phyloP scores from a whole-genome alignment of 1,140 invertebrate genomes.

The Drosophila takahashii region DNA sequence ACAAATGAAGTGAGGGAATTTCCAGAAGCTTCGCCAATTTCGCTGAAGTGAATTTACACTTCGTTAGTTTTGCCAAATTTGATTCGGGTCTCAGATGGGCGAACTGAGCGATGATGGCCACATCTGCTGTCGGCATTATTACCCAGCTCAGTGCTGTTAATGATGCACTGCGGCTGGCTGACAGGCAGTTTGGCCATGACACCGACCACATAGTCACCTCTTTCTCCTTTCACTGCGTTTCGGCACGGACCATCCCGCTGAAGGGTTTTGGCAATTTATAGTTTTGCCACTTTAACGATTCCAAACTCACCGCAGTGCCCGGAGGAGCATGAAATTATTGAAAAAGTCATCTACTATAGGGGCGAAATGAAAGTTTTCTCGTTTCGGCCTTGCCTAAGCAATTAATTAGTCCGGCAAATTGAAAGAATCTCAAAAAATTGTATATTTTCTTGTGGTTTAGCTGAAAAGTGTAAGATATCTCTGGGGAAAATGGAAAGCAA shows the following conservation, averaged over 20 bases:
- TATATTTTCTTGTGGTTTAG: constrained; percentile 4
- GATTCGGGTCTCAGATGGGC: constrained; percentile 23
- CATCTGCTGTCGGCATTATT: constrained; percentile 57
- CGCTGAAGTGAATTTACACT: constrained; percentile 39
- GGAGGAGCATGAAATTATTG: constrained; percentile 24
- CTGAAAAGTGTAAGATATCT: neutral
- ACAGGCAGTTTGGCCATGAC: constrained; percentile 40
- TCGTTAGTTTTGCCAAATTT: constrained; percentile 47
- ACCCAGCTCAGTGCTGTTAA: constrained; percentile 55
- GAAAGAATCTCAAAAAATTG: constrained; percentile 6
- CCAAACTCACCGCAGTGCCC: constrained; percentile 17
- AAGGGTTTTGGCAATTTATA: constrained; percentile 30
- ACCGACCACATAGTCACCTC: constrained; percentile 33
- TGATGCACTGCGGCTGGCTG: constrained; percentile 49
- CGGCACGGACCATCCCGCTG: neutral
- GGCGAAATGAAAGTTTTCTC: neutral
- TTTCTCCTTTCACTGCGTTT: neutral
- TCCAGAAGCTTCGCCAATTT: neutral
- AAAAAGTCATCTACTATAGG: constrained; percentile 20
- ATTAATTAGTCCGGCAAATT: constrained; percentile 34
- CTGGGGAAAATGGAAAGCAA: neutral
- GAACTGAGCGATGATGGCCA: constrained; percentile 50
- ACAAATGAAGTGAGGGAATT: neutral
- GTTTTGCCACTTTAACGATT: constrained; percentile 33
- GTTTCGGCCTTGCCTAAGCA: constrained; percentile 6